These are phyloP conservation scores for Brachycybe producta DNA, from an alignment of 2,888 invertebrate genomes.

Conservation along the genomic window DNA sequence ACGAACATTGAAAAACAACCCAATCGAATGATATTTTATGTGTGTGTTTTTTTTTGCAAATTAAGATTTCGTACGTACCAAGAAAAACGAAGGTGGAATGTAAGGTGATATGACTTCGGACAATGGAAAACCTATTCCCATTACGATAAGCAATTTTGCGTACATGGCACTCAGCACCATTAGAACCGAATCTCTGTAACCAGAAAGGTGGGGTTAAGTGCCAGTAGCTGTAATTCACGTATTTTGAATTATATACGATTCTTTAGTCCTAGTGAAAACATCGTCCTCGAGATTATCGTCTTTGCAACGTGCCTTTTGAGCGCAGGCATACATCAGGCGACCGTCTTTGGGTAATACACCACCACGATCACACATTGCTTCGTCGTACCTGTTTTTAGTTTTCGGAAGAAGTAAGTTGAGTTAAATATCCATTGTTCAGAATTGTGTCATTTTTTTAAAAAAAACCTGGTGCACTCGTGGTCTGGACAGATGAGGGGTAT, in stretches of 20 bases:
- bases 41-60: too few species aligned
- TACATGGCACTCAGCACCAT: conserved; percentile 87
- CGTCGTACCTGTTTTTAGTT: conserved; percentile 14
- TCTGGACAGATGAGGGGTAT: conserved; percentile 8
- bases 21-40: not conserved
- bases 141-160: conserved; percentile 81
- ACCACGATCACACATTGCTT: not conserved
- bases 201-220: conserved; percentile 15
- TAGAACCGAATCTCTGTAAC: conserved; percentile 67
- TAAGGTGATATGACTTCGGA: conserved; percentile 89
- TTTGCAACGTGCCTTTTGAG: not conserved
- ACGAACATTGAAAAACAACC: too few species aligned
- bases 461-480: conserved; percentile 7
- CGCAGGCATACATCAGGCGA: not conserved
- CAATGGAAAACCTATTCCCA: conserved; percentile 91
- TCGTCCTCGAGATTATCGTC: conserved; percentile 13
- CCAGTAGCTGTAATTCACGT: not conserved
- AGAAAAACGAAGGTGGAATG: conserved; percentile 85
- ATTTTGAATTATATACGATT: not conserved
- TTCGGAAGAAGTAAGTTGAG: too few species aligned
- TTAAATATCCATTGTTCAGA: too few species aligned
- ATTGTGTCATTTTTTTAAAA: too few species aligned
- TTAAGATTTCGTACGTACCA: too few species aligned
- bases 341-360: not conserved
- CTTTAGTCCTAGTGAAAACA: conserved; percentile 7